Evolutionary conservation across 30 jellyfish, hydroid and myxozoan genomes (phyloP).

Genomic region (Hydractinia echinata): DNA sequence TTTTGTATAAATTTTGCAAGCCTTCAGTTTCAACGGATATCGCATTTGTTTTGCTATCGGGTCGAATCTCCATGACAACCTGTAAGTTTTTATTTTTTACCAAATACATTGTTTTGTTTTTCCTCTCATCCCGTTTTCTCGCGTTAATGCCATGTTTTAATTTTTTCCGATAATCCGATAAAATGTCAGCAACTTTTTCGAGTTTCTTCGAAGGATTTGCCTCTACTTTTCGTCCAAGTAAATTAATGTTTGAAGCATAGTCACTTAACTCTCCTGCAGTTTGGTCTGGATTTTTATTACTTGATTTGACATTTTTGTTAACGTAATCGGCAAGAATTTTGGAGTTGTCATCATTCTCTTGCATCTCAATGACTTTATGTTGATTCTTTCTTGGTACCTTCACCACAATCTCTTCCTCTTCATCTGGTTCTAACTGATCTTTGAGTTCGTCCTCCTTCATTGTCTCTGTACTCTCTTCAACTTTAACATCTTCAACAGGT

Average conservation of each 20-base stretch:
- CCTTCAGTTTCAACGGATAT: slow-evolving; percentile 42
- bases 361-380: neutral
- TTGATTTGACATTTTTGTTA: neutral
- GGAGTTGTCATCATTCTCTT: neutral
- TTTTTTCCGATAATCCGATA: neutral
- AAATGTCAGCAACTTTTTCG: neutral
- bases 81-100: slow-evolving; percentile 32
- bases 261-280: neutral
- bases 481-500: neutral
- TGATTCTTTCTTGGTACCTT: no score
- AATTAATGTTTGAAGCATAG: neutral
- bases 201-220: neutral
- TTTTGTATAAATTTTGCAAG: neutral
- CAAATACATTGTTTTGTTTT: slow-evolving; percentile 13
- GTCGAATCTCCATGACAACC: slow-evolving; percentile 40
- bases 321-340: neutral
- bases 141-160: neutral
- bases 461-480: neutral
- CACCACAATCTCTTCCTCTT: neutral
- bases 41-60: slow-evolving; percentile 28
- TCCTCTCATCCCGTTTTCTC: neutral
- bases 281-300: neutral
- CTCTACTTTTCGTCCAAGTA: neutral
- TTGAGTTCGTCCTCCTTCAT: neutral
- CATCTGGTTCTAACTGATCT: neutral